Conservation (phyloP, 35 echinoderm and acorn worm species). For the Heliocidaris erythrogramma region DNA sequence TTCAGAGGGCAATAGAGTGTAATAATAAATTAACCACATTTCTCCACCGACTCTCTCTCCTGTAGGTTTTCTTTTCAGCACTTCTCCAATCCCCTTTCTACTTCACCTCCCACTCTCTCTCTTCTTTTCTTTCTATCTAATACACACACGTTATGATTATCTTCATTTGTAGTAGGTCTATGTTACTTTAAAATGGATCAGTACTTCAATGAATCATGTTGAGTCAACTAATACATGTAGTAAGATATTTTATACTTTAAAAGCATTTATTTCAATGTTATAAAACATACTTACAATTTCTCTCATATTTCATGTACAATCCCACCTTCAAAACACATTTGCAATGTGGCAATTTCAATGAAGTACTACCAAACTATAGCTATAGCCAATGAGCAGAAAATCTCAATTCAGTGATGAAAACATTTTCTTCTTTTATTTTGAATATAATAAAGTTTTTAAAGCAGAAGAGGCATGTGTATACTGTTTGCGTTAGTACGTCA, state of each 20-base stretch:
- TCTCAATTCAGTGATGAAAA: not conserved
- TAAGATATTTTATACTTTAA: conserved; percentile 14
- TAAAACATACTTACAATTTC: not conserved
- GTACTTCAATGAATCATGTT: not conserved
- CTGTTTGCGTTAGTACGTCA: too few species aligned
- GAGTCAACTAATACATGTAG: not conserved
- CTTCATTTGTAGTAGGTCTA: too few species aligned
- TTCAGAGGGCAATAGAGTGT: too few species aligned
- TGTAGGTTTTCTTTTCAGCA: too few species aligned
- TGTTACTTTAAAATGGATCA: too few species aligned
- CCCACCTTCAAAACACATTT: not conserved
- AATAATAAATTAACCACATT: too few species aligned
- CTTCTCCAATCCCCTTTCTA: too few species aligned
- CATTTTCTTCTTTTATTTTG: too few species aligned
- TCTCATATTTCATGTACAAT: conserved; percentile 12
- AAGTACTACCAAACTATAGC: not conserved
- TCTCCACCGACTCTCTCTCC: too few species aligned
- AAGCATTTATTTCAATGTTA: conserved; percentile 13
- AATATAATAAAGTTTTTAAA: not conserved
- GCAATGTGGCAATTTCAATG: not conserved
- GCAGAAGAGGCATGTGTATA: not conserved
- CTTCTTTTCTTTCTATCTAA: too few species aligned
- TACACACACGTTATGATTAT: too few species aligned
- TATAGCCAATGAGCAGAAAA: not conserved
- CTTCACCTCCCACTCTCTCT: too few species aligned